Evolutionary conservation across 2,113 vertebrate species (phyloP).

Genomic region (Edolisoma coerulescens): DNA sequence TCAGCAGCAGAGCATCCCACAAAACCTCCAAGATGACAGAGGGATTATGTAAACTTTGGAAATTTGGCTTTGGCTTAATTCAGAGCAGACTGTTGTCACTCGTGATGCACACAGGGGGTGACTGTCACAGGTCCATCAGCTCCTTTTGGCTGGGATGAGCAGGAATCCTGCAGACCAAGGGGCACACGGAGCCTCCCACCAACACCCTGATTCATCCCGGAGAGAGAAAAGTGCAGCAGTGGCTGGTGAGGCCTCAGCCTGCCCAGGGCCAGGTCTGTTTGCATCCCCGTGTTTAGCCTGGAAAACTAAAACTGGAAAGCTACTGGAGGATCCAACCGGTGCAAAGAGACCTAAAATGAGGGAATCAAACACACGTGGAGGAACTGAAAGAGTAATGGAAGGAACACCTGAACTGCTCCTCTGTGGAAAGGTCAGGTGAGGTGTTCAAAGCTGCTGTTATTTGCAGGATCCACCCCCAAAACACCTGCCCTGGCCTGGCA

Average conservation of each 20-base stretch:
- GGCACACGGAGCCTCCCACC: background rate
- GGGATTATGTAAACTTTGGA: background rate
- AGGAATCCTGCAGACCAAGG: background rate
- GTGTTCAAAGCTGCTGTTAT: background rate
- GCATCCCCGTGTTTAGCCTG: background rate
- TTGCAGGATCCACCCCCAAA: background rate
- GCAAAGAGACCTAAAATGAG: background rate
- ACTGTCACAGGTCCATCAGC: background rate
- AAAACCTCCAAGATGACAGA: background rate
- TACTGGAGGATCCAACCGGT: rapidly evolving
- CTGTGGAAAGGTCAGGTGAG: rapidly evolving
- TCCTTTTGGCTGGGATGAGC: background rate
- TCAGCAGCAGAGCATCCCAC: background rate
- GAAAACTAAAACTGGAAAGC: background rate
- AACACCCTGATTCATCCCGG: background rate
- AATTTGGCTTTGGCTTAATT: background rate
- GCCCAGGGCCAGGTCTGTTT: background rate
- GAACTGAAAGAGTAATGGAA: background rate
- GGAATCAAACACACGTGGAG: rapidly evolving
- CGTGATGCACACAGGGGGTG: rapidly evolving
- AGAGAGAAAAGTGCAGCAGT: background rate
- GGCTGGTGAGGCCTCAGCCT: background rate
- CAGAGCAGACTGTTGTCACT: background rate
- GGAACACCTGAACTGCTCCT: background rate
- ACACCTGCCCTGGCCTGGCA: background rate